Percentiles rank a stretch among this genome's conserved stretches.
These are phyloP conservation scores for Ptychadena robeensis DNA, from an alignment of 2,797 vertebrate genomes.

Conservation along the genomic window DNA sequence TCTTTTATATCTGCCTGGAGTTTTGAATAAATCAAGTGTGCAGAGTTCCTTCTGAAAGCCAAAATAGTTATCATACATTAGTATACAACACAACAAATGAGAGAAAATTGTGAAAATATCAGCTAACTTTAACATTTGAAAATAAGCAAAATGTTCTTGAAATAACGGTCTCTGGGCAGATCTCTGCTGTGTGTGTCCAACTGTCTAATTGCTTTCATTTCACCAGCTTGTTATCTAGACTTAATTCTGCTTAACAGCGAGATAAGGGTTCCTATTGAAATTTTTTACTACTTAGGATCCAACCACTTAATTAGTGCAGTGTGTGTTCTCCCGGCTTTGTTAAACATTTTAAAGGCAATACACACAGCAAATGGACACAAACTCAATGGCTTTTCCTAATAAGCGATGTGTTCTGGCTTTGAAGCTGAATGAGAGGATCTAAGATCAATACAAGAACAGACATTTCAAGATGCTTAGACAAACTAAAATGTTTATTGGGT, in stretches of 20 bases:
- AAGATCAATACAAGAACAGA: slow-evolving; percentile 12
- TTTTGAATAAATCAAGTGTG: too few relatives aligned
- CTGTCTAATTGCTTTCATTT: slow-evolving; percentile 29
- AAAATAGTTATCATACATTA: too few relatives aligned
- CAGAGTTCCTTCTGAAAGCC: too few relatives aligned
- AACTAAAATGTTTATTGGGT: neutral
- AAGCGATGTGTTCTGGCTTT: neutral
- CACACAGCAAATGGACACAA: neutral
- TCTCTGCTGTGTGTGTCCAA: neutral
- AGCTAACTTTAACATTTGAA: too few relatives aligned
- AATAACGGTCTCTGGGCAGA: neutral
- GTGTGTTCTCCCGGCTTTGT: slow-evolving; percentile 24
- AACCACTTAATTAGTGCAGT: slow-evolving; percentile 16
- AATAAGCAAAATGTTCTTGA: too few relatives aligned
- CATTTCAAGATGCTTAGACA: neutral
- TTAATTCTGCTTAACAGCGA: neutral
- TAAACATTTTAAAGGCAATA: slow-evolving; percentile 15
- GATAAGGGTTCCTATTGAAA: slow-evolving; percentile 30
- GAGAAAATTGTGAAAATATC: too few relatives aligned
- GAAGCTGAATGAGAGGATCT: neutral
- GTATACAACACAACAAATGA: too few relatives aligned
- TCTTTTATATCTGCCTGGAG: too few relatives aligned
- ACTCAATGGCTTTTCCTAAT: neutral
- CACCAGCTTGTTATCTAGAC: slow-evolving; percentile 5
- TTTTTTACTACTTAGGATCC: slow-evolving; percentile 12